These are phyloP conservation scores for Andrena marginata DNA, from an alignment of 2,888 invertebrate species.

Conservation along the genomic window DNA sequence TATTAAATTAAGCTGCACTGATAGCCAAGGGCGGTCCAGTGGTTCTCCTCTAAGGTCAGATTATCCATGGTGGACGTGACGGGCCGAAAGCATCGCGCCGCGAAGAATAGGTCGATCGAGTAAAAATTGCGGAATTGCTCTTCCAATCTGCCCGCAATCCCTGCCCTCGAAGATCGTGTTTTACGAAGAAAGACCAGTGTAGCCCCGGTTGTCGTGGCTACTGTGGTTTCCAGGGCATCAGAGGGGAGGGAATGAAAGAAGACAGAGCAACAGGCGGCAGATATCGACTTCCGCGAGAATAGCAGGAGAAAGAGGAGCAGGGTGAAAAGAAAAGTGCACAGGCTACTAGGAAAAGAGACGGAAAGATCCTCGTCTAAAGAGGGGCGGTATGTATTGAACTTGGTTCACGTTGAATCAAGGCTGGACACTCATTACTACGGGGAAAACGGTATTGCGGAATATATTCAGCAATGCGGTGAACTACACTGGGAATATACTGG, in stretches of 20 bases:
- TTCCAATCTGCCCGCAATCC: conserved; percentile 61
- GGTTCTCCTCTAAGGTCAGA: background rate
- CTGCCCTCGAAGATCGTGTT: conserved; percentile 60
- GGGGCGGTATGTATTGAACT: conserved; percentile 38
- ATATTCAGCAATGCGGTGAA: background rate
- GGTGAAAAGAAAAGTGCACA: background rate
- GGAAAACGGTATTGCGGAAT: conserved; percentile 18
- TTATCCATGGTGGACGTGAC: background rate
- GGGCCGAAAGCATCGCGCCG: conserved; percentile 25
- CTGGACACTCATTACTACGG: conserved; percentile 47
- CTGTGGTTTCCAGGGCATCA: conserved; percentile 36
- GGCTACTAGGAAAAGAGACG: conserved; percentile 12
- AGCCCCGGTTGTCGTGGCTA: conserved; percentile 58
- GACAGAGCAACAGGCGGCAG: conserved; percentile 70
- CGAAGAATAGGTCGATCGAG: conserved; percentile 51
- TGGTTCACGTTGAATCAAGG: conserved; percentile 10
- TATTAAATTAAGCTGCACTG: too few species aligned
- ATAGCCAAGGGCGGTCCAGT: too few species aligned
- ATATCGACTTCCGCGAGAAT: conserved; percentile 68
- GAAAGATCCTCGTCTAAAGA: background rate
- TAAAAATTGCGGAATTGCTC: conserved; percentile 62
- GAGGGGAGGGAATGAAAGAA: conserved; percentile 40
- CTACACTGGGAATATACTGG: background rate
- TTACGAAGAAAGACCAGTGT: conserved; percentile 61
- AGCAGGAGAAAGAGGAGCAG: conserved; percentile 28